Percentiles rank a stretch among this genome's conserved stretches.
phyloP scores from a whole-genome alignment of 2,888 invertebrate genomes.

The Andrena camellia region DNA sequence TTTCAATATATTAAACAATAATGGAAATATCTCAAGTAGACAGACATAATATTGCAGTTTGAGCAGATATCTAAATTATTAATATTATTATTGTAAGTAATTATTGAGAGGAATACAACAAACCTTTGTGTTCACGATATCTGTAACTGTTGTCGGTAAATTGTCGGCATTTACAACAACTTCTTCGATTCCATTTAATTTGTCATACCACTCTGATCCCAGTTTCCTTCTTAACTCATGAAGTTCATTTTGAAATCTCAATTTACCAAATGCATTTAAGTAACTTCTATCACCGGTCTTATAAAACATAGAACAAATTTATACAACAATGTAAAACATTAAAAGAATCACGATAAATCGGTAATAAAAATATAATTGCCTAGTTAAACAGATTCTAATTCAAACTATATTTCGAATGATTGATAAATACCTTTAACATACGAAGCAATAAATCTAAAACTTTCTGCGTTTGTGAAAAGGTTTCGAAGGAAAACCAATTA shows the following conservation, averaged over 20 bases:
- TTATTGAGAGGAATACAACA: not conserved
- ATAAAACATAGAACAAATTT: constrained; percentile 22
- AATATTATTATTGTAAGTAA: not conserved
- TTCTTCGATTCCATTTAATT: constrained; percentile 75
- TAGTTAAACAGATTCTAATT: constrained; percentile 76
- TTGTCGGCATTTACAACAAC: constrained; percentile 57
- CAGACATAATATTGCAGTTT: too few species aligned
- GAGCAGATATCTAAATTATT: not conserved
- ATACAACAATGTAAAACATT: not conserved
- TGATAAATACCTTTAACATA: constrained; percentile 86
- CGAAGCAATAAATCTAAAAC: constrained; percentile 87
- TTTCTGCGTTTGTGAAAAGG: constrained; percentile 86
- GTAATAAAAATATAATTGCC: not conserved
- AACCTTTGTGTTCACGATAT: constrained; percentile 34
- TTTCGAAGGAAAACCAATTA: constrained; percentile 88
- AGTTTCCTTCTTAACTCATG: constrained; percentile 71
- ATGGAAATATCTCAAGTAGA: too few species aligned
- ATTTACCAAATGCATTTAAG: constrained; percentile 74
- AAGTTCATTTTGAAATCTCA: constrained; percentile 76
- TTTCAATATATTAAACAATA: too few species aligned
- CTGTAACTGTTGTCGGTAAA: constrained; percentile 30
- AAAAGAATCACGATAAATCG: not conserved
- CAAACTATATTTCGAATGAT: constrained; percentile 6
- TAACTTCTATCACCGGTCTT: constrained; percentile 73
- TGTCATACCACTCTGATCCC: constrained; percentile 71